These are phyloP conservation scores for Protomyctophum bolini DNA, from an alignment of 2,113 vertebrate species.

Conservation along the genomic window DNA sequence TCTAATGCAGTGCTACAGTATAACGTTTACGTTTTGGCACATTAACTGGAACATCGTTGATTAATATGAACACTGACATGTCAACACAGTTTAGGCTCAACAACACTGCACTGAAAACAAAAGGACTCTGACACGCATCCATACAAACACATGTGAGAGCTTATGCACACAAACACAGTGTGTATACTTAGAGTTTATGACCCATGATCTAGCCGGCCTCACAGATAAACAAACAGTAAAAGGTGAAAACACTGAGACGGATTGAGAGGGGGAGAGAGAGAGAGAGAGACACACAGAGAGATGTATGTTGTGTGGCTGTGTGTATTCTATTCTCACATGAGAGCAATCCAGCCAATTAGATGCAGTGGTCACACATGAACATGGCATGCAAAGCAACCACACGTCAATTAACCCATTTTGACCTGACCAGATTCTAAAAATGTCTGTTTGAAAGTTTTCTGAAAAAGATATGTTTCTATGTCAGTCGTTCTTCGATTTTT, in stretches of 20 bases:
- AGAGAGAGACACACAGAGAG: not conserved
- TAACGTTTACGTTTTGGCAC: too few species aligned
- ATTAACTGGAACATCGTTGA: constrained; percentile 4
- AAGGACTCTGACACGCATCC: not conserved
- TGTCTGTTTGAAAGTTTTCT: too few species aligned
- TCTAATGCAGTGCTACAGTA: too few species aligned
- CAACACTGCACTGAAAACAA: constrained; percentile 24
- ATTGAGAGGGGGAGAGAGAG: constrained; percentile 3
- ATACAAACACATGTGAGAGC: not conserved
- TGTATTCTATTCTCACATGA: constrained; percentile 54
- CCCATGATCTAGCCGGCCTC: constrained; percentile 29
- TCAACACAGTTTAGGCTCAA: constrained; percentile 30
- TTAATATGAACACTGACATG: constrained; percentile 27
- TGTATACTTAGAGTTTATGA: constrained; percentile 34
- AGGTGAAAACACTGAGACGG: constrained; percentile 25
- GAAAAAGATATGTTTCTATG: too few species aligned
- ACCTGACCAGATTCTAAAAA: too few species aligned
- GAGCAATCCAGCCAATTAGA: constrained; percentile 43
- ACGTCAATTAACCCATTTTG: constrained; percentile 24
- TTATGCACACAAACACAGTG: constrained; percentile 1
- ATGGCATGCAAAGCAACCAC: constrained; percentile 23
- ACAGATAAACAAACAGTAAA: constrained; percentile 46
- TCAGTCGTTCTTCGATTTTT: too few species aligned
- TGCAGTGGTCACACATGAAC: constrained; percentile 36
- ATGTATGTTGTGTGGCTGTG: constrained; percentile 8